Evolutionary conservation across 1,140 invertebrate species (phyloP).

Genomic region (Heliconius hewitsoni): DNA sequence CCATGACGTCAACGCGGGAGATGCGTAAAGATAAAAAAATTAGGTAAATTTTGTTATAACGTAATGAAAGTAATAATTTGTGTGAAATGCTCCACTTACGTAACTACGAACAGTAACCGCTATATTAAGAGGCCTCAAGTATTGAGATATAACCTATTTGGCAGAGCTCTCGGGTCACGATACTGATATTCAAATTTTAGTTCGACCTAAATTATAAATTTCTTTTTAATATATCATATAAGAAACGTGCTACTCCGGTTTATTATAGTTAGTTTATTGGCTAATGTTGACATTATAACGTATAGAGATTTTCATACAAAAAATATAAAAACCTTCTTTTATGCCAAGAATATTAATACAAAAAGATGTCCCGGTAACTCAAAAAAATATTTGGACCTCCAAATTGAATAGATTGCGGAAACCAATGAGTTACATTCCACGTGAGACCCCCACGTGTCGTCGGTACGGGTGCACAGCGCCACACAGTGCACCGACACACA

Average conservation of each 20-base stretch:
- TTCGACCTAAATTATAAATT: slow-evolving; percentile 13
- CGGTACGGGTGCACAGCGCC: not conserved
- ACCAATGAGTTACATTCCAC: not conserved
- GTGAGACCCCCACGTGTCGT: not conserved
- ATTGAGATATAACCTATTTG: slow-evolving; percentile 12
- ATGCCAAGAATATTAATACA: not conserved
- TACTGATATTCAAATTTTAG: slow-evolving; percentile 1
- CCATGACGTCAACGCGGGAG: not conserved
- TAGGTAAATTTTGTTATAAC: not conserved
- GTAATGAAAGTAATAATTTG: slow-evolving; percentile 1
- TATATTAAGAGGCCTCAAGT: slow-evolving; percentile 4
- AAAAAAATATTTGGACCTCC: not conserved
- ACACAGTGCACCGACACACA: not conserved
- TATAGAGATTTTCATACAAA: too few relatives aligned
- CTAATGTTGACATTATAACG: not conserved
- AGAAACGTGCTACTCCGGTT: not conserved
- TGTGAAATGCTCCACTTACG: not conserved
- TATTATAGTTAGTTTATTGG: not conserved
- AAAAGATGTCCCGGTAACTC: not conserved
- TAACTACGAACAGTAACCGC: not conserved
- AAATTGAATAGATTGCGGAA: not conserved
- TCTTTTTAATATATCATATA: not conserved
- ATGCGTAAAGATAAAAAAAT: not conserved
- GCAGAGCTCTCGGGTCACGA: slow-evolving; percentile 8
- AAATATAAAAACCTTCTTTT: not conserved